A percentile compares a stretch with the other conserved stretches of the same genome.
These are phyloP conservation scores for Drosophila subpulchrella DNA, from an alignment of 1,140 invertebrate genomes.

Conservation along the genomic window DNA sequence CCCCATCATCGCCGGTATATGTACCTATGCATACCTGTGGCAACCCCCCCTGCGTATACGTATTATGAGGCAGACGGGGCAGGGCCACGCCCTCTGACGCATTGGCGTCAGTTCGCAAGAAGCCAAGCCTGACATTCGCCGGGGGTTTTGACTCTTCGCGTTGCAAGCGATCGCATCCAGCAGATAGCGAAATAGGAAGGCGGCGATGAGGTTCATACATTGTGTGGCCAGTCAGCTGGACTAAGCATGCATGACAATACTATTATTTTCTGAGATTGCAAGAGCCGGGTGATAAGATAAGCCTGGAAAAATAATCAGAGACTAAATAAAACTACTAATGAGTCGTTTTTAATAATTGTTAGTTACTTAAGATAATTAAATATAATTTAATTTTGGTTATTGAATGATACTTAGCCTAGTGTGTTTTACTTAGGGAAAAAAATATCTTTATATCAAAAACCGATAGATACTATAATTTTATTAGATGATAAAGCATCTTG, in stretches of 20 bases:
- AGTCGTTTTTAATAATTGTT: too few relatives aligned
- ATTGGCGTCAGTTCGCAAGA: conserved; percentile 46
- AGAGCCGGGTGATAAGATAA: neutral
- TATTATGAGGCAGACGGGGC: conserved; percentile 23
- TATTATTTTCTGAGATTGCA: neutral
- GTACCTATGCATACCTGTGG: neutral
- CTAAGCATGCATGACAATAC: neutral
- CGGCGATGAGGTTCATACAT: neutral
- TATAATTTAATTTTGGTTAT: too few relatives aligned
- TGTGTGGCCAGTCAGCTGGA: conserved; percentile 2
- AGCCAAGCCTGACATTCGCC: conserved; percentile 15
- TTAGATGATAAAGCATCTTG: too few relatives aligned
- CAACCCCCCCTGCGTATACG: neutral
- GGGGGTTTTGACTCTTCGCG: conserved; percentile 7
- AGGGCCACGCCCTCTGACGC: conserved; percentile 58
- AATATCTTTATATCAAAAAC: too few relatives aligned
- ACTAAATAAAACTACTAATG: neutral
- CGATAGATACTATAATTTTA: too few relatives aligned
- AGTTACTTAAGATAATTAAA: too few relatives aligned
- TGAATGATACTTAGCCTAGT: too few relatives aligned
- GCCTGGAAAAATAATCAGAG: neutral
- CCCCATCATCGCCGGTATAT: conserved; percentile 30
- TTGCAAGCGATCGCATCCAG: conserved; percentile 49
- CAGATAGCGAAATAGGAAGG: conserved; percentile 25
- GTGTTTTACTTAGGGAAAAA: too few relatives aligned